Percentiles rank a stretch among this genome's conserved stretches.
Evolutionary conservation across 2,888 invertebrate genomes (phyloP).

Genomic region (Anthrax anthrax): DNA sequence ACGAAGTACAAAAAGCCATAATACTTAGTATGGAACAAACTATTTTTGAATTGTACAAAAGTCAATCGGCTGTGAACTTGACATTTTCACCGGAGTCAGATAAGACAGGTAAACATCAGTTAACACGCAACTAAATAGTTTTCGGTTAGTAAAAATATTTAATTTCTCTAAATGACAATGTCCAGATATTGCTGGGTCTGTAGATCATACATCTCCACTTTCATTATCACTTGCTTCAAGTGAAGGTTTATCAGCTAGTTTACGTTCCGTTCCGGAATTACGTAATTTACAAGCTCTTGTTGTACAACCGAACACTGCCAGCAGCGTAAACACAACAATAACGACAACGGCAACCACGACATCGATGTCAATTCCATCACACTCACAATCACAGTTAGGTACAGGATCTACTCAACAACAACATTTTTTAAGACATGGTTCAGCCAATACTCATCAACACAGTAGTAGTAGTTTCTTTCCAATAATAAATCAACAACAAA

Average conservation of each 20-base stretch:
- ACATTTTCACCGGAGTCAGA: constrained; percentile 32
- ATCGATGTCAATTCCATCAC: constrained; percentile 8
- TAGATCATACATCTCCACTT: constrained; percentile 43
- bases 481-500: constrained; percentile 2
- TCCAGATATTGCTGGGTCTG: constrained; percentile 37
- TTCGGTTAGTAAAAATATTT: neutral
- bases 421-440: neutral
- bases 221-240: constrained; percentile 50
- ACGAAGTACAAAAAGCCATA: constrained; percentile 39
- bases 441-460: neutral
- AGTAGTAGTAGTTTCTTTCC: constrained; percentile 3
- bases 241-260: constrained; percentile 34
- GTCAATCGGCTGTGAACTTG: constrained; percentile 22
- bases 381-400: constrained; percentile 6
- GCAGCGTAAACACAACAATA: constrained; percentile 1
- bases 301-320: constrained; percentile 11
- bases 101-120: constrained; percentile 29
- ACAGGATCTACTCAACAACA: constrained; percentile 8
- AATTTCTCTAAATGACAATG: neutral
- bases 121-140: neutral
- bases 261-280: constrained; percentile 39
- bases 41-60: constrained; percentile 39
- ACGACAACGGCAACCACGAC: constrained; percentile 9
- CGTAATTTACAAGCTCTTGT: constrained; percentile 43
- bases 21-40: constrained; percentile 42